phyloP scores from a whole-genome alignment of 2,113 vertebrate genomes.

The Pollimyrus isidori region DNA sequence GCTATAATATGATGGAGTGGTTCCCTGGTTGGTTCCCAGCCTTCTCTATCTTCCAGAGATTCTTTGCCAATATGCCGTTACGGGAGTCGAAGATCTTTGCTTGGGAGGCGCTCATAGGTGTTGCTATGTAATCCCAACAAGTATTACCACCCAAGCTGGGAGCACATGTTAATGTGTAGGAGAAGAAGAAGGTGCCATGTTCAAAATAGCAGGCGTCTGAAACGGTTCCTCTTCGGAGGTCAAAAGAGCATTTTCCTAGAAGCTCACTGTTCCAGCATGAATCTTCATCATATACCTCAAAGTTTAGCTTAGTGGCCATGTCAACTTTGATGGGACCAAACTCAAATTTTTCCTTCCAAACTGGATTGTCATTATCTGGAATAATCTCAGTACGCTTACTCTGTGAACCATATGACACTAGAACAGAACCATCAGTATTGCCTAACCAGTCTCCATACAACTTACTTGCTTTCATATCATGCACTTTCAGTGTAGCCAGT shows the following conservation, averaged over 20 bases:
- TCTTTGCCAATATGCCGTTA: conserved; percentile 37
- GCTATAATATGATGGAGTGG: not conserved
- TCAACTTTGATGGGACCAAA: conserved; percentile 43
- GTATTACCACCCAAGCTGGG: conserved; percentile 45
- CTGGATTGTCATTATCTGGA: conserved; percentile 49
- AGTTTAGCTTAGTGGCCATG: conserved; percentile 20
- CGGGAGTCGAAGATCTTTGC: conserved; percentile 40
- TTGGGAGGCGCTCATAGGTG: conserved; percentile 38
- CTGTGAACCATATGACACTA: conserved; percentile 34
- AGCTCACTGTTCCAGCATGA: conserved; percentile 40
- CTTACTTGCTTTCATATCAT: not conserved
- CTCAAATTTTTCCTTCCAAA: conserved; percentile 39
- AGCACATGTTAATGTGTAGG: conserved; percentile 40
- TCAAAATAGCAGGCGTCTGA: conserved; percentile 33
- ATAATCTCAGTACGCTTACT: conserved; percentile 24
- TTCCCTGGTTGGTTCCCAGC: not conserved
- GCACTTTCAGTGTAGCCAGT: conserved; percentile 53
- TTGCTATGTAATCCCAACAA: conserved; percentile 50
- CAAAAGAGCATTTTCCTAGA: conserved; percentile 45
- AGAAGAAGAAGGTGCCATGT: conserved; percentile 50
- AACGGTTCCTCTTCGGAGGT: conserved; percentile 6
- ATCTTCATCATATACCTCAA: conserved; percentile 61
- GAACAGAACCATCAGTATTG: conserved; percentile 48
- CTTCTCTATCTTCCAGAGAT: conserved; percentile 9
- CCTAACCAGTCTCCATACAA: conserved; percentile 44